phyloP scores from a whole-genome alignment of 2,113 vertebrate genomes.

The Anarrhichthys ocellatus region DNA sequence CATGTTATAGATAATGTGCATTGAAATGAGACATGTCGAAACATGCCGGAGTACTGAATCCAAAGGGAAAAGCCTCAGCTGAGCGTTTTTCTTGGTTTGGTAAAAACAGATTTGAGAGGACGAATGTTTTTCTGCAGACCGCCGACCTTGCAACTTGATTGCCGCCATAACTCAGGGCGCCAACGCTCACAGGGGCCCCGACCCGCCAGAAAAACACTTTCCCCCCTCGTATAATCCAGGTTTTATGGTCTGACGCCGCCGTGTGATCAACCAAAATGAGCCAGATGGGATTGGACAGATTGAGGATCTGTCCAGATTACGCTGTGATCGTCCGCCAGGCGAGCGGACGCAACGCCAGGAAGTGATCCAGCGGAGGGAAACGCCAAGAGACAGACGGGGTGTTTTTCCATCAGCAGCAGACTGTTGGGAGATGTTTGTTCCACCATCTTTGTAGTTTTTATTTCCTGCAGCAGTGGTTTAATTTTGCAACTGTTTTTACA shows the following conservation, averaged over 20 bases:
- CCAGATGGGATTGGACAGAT: conserved; percentile 48
- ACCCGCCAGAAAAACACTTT: conserved; percentile 22
- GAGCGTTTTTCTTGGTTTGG: neutral
- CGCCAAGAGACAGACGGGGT: neutral
- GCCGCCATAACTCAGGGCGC: conserved; percentile 44
- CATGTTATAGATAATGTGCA: neutral
- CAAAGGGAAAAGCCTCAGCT: too few relatives aligned
- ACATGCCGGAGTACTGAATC: too few relatives aligned
- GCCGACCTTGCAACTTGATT: neutral
- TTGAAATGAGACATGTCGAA: too few relatives aligned
- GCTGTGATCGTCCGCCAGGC: conserved; percentile 34
- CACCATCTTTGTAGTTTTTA: neutral
- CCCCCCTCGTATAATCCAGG: neutral
- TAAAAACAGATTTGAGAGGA: neutral
- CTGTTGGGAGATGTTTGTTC: neutral
- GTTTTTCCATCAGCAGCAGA: neutral
- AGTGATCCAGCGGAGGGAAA: conserved; percentile 12
- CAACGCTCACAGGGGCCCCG: conserved; percentile 17
- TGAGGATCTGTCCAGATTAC: conserved; percentile 33
- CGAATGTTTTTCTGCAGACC: neutral
- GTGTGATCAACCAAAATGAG: conserved; percentile 32
- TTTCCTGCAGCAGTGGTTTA: too few relatives aligned
- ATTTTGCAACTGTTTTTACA: neutral
- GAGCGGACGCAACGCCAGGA: neutral
- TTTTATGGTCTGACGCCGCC: neutral